Evolutionary conservation across 2,888 invertebrate genomes (phyloP).

Genomic region (Acanthococcus lagerstroemiae): DNA sequence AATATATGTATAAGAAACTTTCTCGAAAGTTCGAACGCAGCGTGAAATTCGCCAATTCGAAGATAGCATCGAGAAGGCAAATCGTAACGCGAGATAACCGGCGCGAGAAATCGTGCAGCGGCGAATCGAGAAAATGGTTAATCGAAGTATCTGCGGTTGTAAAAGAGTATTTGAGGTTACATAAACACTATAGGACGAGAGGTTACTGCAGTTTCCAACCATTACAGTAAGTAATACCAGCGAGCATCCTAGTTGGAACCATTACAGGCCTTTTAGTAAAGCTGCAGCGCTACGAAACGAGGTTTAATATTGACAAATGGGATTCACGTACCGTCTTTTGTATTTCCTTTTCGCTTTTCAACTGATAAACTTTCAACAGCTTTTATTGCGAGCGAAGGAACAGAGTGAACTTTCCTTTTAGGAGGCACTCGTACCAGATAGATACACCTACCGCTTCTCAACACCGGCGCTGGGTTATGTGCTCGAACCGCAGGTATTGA

Average conservation of each 20-base stretch:
- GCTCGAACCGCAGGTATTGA: neutral
- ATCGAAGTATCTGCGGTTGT: slow-evolving; percentile 27
- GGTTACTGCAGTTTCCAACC: slow-evolving; percentile 21
- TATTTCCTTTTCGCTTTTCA: slow-evolving; percentile 27
- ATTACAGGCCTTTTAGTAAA: slow-evolving; percentile 26
- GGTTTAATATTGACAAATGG: slow-evolving; percentile 28
- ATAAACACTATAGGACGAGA: slow-evolving; percentile 19
- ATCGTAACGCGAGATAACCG: too few species aligned
- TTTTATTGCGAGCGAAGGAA: slow-evolving; percentile 24
- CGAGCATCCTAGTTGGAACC: slow-evolving; percentile 3
- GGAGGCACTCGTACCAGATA: neutral
- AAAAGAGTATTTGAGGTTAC: slow-evolving; percentile 26
- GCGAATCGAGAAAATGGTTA: slow-evolving; percentile 19
- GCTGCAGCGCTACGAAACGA: slow-evolving; percentile 24
- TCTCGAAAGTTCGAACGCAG: too few species aligned
- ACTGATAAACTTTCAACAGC: slow-evolving; percentile 28
- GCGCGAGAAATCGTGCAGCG: neutral
- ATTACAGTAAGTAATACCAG: slow-evolving; percentile 24
- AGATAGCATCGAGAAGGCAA: too few species aligned
- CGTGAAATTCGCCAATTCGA: too few species aligned
- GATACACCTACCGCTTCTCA: neutral
- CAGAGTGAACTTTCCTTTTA: slow-evolving; percentile 16
- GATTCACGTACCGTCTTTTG: slow-evolving; percentile 27
- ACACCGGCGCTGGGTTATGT: neutral
- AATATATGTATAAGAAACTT: too few species aligned